Evolutionary conservation across 2,113 vertebrate genomes (phyloP).

Genomic region (Chamaetylas fuelleborni): DNA sequence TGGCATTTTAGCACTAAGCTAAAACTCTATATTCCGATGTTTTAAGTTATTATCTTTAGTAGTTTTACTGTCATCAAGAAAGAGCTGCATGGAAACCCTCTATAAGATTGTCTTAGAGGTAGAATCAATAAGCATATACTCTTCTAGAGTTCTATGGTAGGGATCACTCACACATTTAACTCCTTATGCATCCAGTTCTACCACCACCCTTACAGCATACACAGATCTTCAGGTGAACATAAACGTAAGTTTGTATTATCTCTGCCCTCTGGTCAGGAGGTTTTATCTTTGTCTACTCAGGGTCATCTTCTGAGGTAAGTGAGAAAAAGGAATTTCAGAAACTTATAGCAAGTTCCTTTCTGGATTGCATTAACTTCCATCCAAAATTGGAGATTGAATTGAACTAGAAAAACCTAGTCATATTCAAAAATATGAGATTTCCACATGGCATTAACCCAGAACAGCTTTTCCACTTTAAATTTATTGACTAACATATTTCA

Average conservation of each 20-base stretch:
- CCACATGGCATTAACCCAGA: neutral
- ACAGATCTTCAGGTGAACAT: neutral
- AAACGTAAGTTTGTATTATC: neutral
- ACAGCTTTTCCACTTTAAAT: neutral
- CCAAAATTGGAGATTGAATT: neutral
- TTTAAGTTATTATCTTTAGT: neutral
- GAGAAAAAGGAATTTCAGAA: neutral
- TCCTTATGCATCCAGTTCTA: neutral
- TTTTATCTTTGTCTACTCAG: neutral
- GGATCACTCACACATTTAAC: neutral
- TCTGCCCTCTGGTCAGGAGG: neutral
- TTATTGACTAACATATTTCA: conserved; percentile 1
- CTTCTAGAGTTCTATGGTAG: neutral
- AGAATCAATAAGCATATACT: neutral
- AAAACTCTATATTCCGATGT: neutral
- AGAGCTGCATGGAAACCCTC: neutral
- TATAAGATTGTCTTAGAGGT: neutral
- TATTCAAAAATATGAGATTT: neutral
- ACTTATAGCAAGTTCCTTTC: neutral
- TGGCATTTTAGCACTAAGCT: neutral
- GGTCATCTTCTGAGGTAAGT: neutral
- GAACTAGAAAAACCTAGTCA: neutral
- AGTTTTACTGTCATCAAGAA: neutral
- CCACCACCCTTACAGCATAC: neutral
- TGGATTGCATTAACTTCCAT: neutral